Conservation (phyloP, 2,113 vertebrate genomes). For the Lasiurus cinereus region DNA sequence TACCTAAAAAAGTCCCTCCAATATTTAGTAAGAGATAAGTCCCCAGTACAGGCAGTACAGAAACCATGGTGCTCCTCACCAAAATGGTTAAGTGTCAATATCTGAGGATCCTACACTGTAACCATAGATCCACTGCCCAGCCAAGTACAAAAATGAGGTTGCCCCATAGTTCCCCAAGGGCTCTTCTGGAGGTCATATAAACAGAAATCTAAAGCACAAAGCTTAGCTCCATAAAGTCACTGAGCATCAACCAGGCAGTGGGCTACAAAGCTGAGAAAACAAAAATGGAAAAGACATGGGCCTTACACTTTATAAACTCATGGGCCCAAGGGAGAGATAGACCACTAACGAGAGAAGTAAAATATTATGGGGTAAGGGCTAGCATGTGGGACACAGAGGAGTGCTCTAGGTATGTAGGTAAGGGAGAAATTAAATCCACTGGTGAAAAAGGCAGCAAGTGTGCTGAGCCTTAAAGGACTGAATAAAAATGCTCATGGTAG, state of each 20-base stretch:
- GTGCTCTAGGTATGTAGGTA: neutral
- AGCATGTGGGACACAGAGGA: neutral
- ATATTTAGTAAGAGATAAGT: neutral
- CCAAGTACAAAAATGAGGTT: neutral
- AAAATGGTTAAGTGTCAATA: neutral
- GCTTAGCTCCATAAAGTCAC: neutral
- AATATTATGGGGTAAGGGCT: neutral
- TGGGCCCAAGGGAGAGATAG: neutral
- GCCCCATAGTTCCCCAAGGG: neutral
- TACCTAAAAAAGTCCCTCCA: neutral
- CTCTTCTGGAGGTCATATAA: neutral
- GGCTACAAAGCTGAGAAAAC: conserved; percentile 3
- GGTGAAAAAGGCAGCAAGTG: neutral
- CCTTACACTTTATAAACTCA: neutral
- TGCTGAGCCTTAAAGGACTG: neutral
- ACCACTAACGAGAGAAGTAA: neutral
- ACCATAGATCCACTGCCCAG: neutral
- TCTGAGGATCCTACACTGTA: neutral
- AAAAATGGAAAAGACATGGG: neutral
- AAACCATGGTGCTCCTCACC: neutral
- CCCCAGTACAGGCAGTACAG: neutral
- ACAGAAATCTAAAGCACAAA: conserved; percentile 34
- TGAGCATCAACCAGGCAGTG: neutral
- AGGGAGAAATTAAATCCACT: neutral
- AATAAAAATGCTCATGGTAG: neutral